A percentile compares a stretch with the other conserved stretches of the same genome.
These are phyloP conservation scores for Melieria picta DNA, from an alignment of 2,888 invertebrate species.

Conservation along the genomic window DNA sequence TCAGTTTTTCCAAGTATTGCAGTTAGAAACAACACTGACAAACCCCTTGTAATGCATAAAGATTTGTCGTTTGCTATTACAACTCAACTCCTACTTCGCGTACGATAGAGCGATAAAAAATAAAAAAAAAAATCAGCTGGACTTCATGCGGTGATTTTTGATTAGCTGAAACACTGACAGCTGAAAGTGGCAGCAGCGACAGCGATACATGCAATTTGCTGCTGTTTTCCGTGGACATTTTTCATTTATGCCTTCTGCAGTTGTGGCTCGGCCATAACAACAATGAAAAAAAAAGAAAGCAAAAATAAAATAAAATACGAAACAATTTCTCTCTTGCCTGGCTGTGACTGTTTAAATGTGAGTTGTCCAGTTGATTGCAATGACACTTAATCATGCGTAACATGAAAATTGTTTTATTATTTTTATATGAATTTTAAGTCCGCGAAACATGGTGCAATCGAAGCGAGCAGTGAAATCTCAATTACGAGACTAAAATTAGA, in stretches of 20 bases:
- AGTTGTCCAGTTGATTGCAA: constrained; percentile 42
- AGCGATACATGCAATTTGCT: constrained; percentile 23
- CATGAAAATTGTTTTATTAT: constrained; percentile 13
- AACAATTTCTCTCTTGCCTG: constrained; percentile 32
- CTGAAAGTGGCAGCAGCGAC: constrained; percentile 1
- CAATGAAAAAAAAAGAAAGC: too few relatives aligned
- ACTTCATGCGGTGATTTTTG: constrained; percentile 56
- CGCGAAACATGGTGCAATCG: too few relatives aligned
- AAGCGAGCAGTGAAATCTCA: too few relatives aligned
- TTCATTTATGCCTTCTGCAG: neutral
- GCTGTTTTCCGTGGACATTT: neutral
- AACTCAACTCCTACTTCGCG: too few relatives aligned
- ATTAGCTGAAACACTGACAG: constrained; percentile 50
- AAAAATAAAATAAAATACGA: neutral
- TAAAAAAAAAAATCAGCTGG: constrained; percentile 26
- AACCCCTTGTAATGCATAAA: too few relatives aligned
- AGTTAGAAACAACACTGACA: too few relatives aligned
- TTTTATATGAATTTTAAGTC: too few relatives aligned
- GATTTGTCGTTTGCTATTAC: too few relatives aligned
- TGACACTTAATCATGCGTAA: constrained; percentile 51
- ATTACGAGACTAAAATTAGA: too few relatives aligned
- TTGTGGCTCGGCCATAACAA: neutral
- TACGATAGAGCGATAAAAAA: too few relatives aligned
- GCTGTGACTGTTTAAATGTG: constrained; percentile 28
- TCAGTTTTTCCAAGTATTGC: too few relatives aligned